Evolutionary conservation across 2,888 invertebrate species (phyloP), one percentile per base, ranked within the genome.

Genomic region (Drosophila tanythrix): DNA sequence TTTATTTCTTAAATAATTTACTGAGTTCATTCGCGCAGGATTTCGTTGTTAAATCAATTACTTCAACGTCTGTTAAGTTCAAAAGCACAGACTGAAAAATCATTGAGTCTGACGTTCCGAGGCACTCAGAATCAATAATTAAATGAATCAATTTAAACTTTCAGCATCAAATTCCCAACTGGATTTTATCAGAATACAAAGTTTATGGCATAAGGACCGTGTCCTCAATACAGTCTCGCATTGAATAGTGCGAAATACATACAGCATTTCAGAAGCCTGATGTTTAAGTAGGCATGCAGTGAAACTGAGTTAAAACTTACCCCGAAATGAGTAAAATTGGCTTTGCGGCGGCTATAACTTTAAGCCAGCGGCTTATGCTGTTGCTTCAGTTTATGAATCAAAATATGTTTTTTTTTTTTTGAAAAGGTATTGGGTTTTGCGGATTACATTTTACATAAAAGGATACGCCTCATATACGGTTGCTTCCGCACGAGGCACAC

Each of bases 111-210:
- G 43, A 53, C 46, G 50, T n/a, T 69, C 27, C 35, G 7, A 21
- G n/a, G 18, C 31, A 55, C n/a, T 38, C 25, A 25, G 38, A 55
- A 55, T 51, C 53, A 68, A 69, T 72, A 78, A 85, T 74, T 81
- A 74, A 83, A 74, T 79, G 43, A 62, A 36, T 31, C 66, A 77
- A 73, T 83, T 74, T 74, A 59, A 83, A 74, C 46, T 74, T 80
- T 58, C 15, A 38, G 11, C 46, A 31, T 21, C 31, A 56, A 27
- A 35, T 53, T 29, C 21, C 13, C 36, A 36, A 79, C 71, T 62
- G 52, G 38, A 66, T 62, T 67, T 53, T 52, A 51, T 58, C 40
- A 36, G 43, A 57, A 52, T 48, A 36, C 55, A 73, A 71, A 50
- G 33, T 11, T 57, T 40, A 11, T 8, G 11, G 10, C 25, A 35